A percentile compares a stretch with the other conserved stretches of the same genome.
Conservation (phyloP, 1,140 invertebrate genomes). For the Telenomus remus region DNA sequence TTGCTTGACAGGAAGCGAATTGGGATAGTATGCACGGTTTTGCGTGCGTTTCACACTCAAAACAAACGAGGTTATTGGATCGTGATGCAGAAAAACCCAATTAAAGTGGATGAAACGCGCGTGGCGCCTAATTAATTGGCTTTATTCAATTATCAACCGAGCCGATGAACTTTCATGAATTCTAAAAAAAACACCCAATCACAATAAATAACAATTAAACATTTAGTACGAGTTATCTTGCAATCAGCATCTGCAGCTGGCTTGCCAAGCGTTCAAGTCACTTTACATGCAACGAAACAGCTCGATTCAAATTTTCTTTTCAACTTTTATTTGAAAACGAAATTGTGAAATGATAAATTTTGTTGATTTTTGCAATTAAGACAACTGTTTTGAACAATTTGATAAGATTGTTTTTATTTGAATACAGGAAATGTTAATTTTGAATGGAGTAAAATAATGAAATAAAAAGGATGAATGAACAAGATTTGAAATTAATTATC, state of each 20-base stretch:
- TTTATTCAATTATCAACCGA: constrained; percentile 27
- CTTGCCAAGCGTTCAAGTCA: background rate
- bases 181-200: no score
- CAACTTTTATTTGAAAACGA: no score
- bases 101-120: constrained; percentile 26
- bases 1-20: background rate
- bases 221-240: background rate
- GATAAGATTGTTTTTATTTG: no score
- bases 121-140: constrained; percentile 19
- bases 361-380: no score
- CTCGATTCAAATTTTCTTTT: background rate
- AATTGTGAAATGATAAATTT: no score
- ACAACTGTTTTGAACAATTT: no score
- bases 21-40: constrained; percentile 6
- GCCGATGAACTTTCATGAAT: background rate
- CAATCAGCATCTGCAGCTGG: background rate
- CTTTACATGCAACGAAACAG: background rate
- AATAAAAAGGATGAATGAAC: no score
- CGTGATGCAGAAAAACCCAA: constrained; percentile 38
- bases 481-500: no score
- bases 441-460: no score
- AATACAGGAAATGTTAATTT: no score
- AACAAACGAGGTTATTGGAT: constrained; percentile 49
- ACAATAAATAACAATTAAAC: constrained; percentile 1
- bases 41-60: constrained; percentile 22